Percentiles rank a stretch among this genome's conserved stretches.
Conservation (phyloP, 2,113 vertebrate genomes). For the Ornithorhynchus anatinus region DNA sequence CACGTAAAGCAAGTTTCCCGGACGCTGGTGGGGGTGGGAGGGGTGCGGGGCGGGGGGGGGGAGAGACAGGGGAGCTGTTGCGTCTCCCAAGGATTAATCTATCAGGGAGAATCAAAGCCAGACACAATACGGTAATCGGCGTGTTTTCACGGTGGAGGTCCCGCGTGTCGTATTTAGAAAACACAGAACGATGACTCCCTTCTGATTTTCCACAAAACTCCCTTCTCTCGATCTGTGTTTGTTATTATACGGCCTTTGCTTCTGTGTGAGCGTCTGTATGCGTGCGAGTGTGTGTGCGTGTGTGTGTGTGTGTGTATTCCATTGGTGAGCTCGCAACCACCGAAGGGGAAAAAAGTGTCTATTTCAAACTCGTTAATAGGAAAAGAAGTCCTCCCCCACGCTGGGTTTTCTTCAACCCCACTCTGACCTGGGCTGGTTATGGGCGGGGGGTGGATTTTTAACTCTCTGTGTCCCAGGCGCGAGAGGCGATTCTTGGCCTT, state of each 20-base stretch:
- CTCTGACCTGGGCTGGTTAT: slow-evolving; percentile 34
- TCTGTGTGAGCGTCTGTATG: slow-evolving; percentile 63
- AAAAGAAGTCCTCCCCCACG: slow-evolving; percentile 37
- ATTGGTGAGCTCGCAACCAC: slow-evolving; percentile 55
- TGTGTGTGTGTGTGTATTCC: slow-evolving; percentile 61
- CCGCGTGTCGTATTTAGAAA: slow-evolving; percentile 75
- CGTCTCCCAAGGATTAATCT: slow-evolving; percentile 74
- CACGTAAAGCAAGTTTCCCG: fast-evolving
- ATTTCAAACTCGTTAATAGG: slow-evolving; percentile 64
- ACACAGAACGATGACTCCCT: slow-evolving; percentile 69
- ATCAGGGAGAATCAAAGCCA: slow-evolving; percentile 79
- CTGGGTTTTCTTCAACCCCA: slow-evolving; percentile 34
- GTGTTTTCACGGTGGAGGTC: slow-evolving; percentile 82
- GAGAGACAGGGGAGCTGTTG: slow-evolving; percentile 79
- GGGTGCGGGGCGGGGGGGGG: neutral
- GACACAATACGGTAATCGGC: slow-evolving; percentile 87
- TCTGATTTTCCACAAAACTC: slow-evolving; percentile 72
- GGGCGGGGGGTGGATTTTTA: slow-evolving; percentile 58
- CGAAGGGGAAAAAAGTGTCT: slow-evolving; percentile 61
- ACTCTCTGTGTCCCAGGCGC: slow-evolving; percentile 54
- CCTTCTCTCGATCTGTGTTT: slow-evolving; percentile 66
- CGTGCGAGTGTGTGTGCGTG: too few species aligned
- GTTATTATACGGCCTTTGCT: slow-evolving; percentile 75
- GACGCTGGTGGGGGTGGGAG: fast-evolving
- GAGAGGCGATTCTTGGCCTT: slow-evolving; percentile 28